Evolutionary conservation across 1,140 invertebrate genomes (phyloP), one percentile per base, ranked within the genome.

Genomic region (Atta texana): DNA sequence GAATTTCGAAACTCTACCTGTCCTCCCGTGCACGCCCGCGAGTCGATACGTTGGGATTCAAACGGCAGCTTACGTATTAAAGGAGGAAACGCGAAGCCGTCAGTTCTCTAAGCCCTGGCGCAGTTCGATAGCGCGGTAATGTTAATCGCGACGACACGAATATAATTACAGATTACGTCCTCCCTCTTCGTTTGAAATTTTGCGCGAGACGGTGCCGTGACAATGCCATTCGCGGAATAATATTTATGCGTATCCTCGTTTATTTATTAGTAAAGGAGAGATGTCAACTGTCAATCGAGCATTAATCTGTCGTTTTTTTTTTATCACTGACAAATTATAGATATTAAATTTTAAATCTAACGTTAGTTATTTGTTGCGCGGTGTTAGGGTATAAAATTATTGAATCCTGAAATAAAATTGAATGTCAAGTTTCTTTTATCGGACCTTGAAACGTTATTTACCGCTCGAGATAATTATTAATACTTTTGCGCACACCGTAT

Each of bases 41-140:
- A 94, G 92, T 92, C 93, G 57, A 94, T 94, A 94, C 88, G 80
- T 86, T 49, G 88, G 57, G 90, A 87, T 89, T 91, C 59, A 28
- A 57, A 64, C 75, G 80, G 8, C 8, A 77, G 76, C 24, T n/a
- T 39, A 81, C 85, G 44, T 74, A 82, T 82, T 49, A 61, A 66
- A 68, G 69, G 44, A 74, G 59, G 63, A 55, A 44, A 12, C 74
- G 66, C 69, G 34, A 59, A 14, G 49, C 49, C 1, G 55, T 57
- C 61, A 16, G 1, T 74, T 82, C 53, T 74, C 69, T 34, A 34
- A 49, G 39, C n/a, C 16, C 14, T 34, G 16, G n/a, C 14, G 18
- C 34, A 28, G 24, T 59, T 72, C n/a, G 34, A 49, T 34, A 61
- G 80, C 55, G 24, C 39, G 24, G 24, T 24, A 71, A 59, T 51